Conservation (phyloP, 1,140 invertebrate genomes). For the Tetramorium parvispinum region DNA sequence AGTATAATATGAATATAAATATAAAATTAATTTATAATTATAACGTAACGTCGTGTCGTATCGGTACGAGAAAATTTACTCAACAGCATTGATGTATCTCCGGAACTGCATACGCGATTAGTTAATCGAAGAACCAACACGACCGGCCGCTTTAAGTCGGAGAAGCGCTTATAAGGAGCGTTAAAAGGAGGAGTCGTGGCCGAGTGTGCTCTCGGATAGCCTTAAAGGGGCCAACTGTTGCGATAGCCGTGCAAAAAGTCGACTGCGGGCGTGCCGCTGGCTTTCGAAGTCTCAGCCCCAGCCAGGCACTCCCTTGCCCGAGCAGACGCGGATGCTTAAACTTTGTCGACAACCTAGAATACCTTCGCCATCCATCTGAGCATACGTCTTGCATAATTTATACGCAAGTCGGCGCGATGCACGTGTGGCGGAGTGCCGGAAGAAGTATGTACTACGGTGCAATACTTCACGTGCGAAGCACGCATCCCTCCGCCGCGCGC, state of each 20-base stretch:
- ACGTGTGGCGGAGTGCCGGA: constrained; percentile 17
- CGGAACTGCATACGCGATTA: neutral
- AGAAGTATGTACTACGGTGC: constrained; percentile 35
- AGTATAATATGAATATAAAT: neutral
- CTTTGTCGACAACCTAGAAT: constrained; percentile 72
- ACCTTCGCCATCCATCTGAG: constrained; percentile 59
- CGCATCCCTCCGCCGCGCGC: constrained; percentile 14
- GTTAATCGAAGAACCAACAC: neutral
- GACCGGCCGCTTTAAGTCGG: constrained; percentile 37
- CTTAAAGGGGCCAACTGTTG: constrained; percentile 83
- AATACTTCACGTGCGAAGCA: constrained; percentile 54
- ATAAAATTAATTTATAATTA: neutral
- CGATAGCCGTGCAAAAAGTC: constrained; percentile 78
- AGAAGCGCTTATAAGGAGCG: constrained; percentile 76
- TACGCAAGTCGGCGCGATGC: constrained; percentile 46
- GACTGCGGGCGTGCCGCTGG: constrained; percentile 68
- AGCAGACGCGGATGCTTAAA: constrained; percentile 68
- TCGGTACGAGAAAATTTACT: neutral
- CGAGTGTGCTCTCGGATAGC: constrained; percentile 71
- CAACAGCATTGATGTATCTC: neutral
- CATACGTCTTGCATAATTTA: constrained; percentile 75
- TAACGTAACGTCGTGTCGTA: neutral
- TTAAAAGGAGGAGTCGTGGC: constrained; percentile 71
- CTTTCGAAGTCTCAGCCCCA: constrained; percentile 65
- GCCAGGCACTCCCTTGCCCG: constrained; percentile 65